Evolutionary conservation across 2,888 invertebrate species (phyloP).

Genomic region (Nephrocerus scutellatus): DNA sequence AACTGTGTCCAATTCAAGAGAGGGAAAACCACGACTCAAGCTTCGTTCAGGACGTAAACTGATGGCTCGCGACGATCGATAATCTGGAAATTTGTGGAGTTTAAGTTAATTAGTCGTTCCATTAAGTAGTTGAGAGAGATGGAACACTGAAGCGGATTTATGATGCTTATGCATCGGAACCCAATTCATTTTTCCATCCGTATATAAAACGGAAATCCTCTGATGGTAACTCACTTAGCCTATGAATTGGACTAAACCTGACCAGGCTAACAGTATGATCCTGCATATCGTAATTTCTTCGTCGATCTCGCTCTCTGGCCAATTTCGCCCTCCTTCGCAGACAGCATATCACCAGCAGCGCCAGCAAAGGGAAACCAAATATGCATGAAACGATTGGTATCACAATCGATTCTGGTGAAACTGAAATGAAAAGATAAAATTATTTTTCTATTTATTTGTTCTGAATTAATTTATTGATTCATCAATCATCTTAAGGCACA

Average conservation of each 20-base stretch:
- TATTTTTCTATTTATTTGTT: background rate
- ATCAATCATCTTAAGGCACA: too few species aligned
- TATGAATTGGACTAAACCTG: constrained; percentile 66
- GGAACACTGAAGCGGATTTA: too few species aligned
- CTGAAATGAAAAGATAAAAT: constrained; percentile 51
- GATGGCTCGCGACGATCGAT: constrained; percentile 55
- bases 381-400: constrained; percentile 86
- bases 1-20: constrained; percentile 74
- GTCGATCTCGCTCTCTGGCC: constrained; percentile 72
- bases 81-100: constrained; percentile 43
- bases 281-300: constrained; percentile 74
- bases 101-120: too few species aligned
- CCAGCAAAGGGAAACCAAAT: constrained; percentile 79
- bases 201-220: too few species aligned
- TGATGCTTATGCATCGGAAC: too few species aligned
- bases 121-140: too few species aligned
- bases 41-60: constrained; percentile 59
- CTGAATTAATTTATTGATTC: too few species aligned
- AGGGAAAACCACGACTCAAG: constrained; percentile 66
- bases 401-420: constrained; percentile 80
- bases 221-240: constrained; percentile 62
- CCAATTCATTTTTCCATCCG: too few species aligned
- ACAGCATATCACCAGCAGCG: constrained; percentile 80
- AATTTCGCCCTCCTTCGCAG: constrained; percentile 74
- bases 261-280: constrained; percentile 77